A percentile compares a stretch with the other conserved stretches of the same genome.
Conservation (phyloP, 2,888 invertebrate species). For the Lumbricus terrestris region DNA sequence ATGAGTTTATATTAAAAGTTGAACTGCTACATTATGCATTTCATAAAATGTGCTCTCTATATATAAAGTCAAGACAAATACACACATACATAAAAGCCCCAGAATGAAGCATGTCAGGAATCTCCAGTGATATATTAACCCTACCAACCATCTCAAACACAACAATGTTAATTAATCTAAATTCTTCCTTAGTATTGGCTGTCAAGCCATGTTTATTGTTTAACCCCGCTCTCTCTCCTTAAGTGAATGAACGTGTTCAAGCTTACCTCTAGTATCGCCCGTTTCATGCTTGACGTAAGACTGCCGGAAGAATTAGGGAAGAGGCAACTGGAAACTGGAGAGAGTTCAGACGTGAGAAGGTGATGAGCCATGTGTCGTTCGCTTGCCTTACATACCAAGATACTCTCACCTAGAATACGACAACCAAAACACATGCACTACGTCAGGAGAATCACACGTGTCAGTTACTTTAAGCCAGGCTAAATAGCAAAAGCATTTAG, state of each 20-base stretch:
- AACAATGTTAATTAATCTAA: background rate
- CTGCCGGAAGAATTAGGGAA: slow-evolving; percentile 54
- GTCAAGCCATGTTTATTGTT: background rate
- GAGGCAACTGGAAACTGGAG: slow-evolving; percentile 80
- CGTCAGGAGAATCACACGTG: background rate
- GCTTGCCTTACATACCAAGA: slow-evolving; percentile 78
- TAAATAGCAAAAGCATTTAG: background rate
- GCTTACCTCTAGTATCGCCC: slow-evolving; percentile 63
- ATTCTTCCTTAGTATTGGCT: background rate
- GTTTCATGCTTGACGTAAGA: slow-evolving; percentile 62
- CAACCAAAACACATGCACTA: background rate
- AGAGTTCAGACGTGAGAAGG: slow-evolving; percentile 66
- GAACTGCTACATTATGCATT: too few species aligned
- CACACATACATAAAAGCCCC: background rate
- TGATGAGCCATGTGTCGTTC: slow-evolving; percentile 73
- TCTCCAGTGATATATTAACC: background rate
- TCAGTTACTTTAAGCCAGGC: background rate
- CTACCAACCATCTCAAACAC: background rate
- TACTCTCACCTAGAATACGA: slow-evolving; percentile 80
- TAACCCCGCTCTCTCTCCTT: too few species aligned
- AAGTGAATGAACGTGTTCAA: background rate
- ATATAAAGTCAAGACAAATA: too few species aligned
- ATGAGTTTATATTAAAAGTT: too few species aligned
- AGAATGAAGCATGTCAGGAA: background rate
- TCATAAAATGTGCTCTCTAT: too few species aligned